A percentile compares a stretch with the other conserved stretches of the same genome.
Evolutionary conservation across 53 echinoderm and acorn worm genomes (phyloP).

Genomic region (Temnopleurus reevesii): DNA sequence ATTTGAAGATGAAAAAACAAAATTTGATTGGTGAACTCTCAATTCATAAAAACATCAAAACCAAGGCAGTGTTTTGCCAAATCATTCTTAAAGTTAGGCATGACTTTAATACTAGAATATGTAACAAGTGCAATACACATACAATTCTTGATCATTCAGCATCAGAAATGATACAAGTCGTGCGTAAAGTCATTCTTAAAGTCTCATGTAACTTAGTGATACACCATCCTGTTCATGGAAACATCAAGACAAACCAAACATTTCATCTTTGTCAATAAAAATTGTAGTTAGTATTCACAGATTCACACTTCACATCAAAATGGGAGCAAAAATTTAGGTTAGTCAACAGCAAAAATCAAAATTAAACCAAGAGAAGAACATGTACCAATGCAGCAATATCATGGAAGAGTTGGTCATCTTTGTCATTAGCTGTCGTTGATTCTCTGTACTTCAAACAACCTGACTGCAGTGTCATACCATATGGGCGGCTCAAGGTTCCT

Average conservation of each 20-base stretch:
- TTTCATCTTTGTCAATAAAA: background rate
- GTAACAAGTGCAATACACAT: no score
- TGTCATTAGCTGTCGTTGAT: conserved; percentile 91
- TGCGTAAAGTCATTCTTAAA: no score
- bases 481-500: conserved; percentile 99
- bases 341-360: background rate
- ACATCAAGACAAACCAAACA: background rate
- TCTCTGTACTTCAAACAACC: conserved; percentile 96
- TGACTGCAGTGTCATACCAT: conserved; percentile 99
- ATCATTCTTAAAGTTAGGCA: no score
- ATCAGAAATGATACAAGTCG: no score
- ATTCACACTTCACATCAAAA: background rate
- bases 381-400: background rate
- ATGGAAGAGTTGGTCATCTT: background rate
- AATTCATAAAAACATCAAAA: no score
- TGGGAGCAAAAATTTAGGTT: background rate
- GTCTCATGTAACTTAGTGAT: no score
- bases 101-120: no score
- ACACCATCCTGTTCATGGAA: no score
- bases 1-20: no score
- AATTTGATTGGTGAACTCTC: no score
- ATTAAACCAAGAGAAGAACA: background rate
- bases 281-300: background rate
- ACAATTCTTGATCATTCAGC: no score
- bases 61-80: no score